A percentile compares a stretch with the other conserved stretches of the same genome.
These are phyloP conservation scores for Pangasius djambal DNA, from an alignment of 2,797 vertebrate genomes.

Conservation along the genomic window DNA sequence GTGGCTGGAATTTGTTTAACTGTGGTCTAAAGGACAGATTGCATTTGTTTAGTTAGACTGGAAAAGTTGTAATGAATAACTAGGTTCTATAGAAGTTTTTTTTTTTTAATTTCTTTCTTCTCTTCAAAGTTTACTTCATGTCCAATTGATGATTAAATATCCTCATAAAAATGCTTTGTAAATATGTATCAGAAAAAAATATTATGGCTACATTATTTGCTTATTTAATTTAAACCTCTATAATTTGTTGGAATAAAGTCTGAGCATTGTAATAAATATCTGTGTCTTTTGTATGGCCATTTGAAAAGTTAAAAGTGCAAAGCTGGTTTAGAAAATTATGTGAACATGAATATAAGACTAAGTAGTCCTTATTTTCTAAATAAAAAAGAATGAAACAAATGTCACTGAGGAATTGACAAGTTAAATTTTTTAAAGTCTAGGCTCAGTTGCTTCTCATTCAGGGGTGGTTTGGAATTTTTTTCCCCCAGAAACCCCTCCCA, in stretches of 20 bases:
- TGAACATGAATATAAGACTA: neutral
- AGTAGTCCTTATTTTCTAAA: neutral
- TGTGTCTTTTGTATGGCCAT: neutral
- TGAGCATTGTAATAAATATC: neutral
- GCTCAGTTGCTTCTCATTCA: conserved; percentile 3
- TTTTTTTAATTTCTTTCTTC: neutral
- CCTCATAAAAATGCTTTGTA: neutral
- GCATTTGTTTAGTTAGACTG: conserved; percentile 60
- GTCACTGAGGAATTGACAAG: neutral
- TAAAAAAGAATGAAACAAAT: conserved; percentile 3
- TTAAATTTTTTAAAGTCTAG: conserved; percentile 14
- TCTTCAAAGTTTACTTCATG: conserved; percentile 1
- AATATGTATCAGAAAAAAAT: neutral
- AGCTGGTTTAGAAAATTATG: neutral
- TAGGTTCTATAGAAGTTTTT: conserved; percentile 30
- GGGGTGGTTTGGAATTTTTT: neutral
- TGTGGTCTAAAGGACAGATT: conserved; percentile 60
- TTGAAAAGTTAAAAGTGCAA: neutral
- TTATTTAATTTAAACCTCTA: neutral
- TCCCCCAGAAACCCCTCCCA: neutral
- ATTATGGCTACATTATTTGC: neutral
- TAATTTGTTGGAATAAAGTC: neutral
- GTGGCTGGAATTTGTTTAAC: conserved; percentile 57
- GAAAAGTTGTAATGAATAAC: conserved; percentile 60
- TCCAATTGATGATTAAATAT: neutral